phyloP scores from a whole-genome alignment of 2,797 vertebrate genomes.

The Hirundo rustica region DNA sequence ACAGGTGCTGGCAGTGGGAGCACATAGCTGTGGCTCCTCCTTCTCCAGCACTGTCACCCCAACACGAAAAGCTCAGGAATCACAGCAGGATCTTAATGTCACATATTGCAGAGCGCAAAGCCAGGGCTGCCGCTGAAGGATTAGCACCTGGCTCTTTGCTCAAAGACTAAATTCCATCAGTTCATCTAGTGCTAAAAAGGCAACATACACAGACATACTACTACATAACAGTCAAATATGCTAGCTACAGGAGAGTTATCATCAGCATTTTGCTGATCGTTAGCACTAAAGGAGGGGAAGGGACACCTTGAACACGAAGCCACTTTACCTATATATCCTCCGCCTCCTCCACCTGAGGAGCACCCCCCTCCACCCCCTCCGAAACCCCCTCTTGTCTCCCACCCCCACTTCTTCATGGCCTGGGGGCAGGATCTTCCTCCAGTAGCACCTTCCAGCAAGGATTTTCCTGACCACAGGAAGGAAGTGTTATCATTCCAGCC shows the following conservation, averaged over 20 bases:
- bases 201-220: conserved; percentile 59
- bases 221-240: conserved; percentile 53
- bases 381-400: conserved; percentile 94
- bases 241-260: conserved; percentile 49
- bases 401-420: conserved; percentile 88
- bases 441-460: conserved; percentile 89
- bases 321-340: conserved; percentile 96
- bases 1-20: neutral
- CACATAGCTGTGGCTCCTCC: neutral
- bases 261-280: conserved; percentile 56
- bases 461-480: conserved; percentile 89
- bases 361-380: conserved; percentile 96
- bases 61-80: neutral
- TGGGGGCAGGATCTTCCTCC: conserved; percentile 94
- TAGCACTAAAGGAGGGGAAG: conserved; percentile 73
- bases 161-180: neutral
- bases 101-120: neutral
- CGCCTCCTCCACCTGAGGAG: conserved; percentile 93
- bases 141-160: conserved; percentile 44
- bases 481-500: conserved; percentile 92
- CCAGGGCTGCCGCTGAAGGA: conserved; percentile 35
- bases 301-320: conserved; percentile 81
- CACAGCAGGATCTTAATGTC: conserved; percentile 20
- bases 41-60: neutral
- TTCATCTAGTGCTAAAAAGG: conserved; percentile 46